phyloP scores from a whole-genome alignment of 2,888 invertebrate species.

The Phrixothrix hirtus region DNA sequence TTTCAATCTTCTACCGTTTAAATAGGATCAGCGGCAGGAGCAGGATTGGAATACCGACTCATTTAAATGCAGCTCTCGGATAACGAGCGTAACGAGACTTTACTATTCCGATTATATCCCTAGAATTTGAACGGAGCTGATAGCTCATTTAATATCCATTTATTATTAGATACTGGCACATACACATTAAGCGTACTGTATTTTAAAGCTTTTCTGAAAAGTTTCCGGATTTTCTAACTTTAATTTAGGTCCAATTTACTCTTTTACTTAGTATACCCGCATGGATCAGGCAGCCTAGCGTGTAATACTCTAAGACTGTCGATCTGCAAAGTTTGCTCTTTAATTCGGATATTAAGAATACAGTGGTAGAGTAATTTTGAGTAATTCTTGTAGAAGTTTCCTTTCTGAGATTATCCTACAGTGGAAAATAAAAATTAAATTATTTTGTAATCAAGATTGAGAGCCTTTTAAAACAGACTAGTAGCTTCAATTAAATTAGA shows the following conservation, averaged over 20 bases:
- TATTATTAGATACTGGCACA: too few species aligned
- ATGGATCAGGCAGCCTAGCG: conserved; percentile 15
- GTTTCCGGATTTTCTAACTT: conserved; percentile 6
- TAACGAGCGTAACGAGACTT: conserved; percentile 41
- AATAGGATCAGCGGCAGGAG: conserved; percentile 41
- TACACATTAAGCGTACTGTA: too few species aligned
- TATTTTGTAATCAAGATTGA: too few species aligned
- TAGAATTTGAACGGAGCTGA: conserved; percentile 35
- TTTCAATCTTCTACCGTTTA: conserved; percentile 46
- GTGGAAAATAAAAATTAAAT: too few species aligned
- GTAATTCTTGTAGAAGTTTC: conserved; percentile 2
- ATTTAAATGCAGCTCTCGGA: conserved; percentile 41
- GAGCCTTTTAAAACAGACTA: too few species aligned
- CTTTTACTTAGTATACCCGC: conserved; percentile 17
- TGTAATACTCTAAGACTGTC: conserved; percentile 16
- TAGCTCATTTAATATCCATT: conserved; percentile 13
- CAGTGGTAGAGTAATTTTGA: conserved; percentile 3
- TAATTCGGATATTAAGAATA: conserved; percentile 17
- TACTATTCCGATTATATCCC: conserved; percentile 38
- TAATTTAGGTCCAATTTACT: conserved; percentile 16
- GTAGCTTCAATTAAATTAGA: too few species aligned
- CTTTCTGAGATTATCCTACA: too few species aligned
- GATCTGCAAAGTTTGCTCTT: conserved; percentile 13
- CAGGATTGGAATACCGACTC: conserved; percentile 34
- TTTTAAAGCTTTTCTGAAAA: not conserved